These are phyloP conservation scores for Leucoraja ocellata DNA, from an alignment of 2,797 vertebrate species.

Conservation along the genomic window DNA sequence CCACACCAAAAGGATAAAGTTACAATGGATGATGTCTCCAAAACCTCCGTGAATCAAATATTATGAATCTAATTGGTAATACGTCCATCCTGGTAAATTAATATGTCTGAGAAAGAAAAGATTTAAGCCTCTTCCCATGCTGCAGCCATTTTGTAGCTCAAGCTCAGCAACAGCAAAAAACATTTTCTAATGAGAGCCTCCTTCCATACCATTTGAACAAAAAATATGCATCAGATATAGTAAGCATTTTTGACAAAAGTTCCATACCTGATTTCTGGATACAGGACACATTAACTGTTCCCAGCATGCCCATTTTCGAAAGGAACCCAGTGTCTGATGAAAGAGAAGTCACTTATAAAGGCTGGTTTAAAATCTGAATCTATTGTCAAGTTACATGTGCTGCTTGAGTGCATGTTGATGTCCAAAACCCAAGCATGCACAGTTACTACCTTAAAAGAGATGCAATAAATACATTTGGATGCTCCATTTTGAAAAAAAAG, in stretches of 20 bases:
- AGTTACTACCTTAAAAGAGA: background rate
- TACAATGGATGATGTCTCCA: background rate
- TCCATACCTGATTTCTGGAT: constrained; percentile 13
- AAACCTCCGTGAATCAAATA: background rate
- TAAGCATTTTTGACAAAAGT: background rate
- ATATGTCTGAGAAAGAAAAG: background rate
- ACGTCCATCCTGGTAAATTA: background rate
- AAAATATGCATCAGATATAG: background rate
- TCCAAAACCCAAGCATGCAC: too few species aligned
- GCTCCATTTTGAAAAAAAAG: background rate
- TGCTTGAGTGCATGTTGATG: background rate
- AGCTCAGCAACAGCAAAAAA: background rate
- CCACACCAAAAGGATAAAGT: background rate
- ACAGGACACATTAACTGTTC: background rate
- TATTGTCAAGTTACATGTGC: background rate
- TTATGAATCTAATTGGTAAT: background rate
- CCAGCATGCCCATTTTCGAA: background rate
- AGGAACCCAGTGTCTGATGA: background rate
- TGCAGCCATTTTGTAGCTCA: background rate
- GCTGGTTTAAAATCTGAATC: background rate
- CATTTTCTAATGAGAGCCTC: background rate
- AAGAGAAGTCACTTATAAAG: background rate
- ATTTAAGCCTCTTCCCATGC: background rate
- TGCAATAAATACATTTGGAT: background rate
- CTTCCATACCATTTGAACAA: background rate